Percentiles rank a stretch among this genome's conserved stretches.
These are phyloP conservation scores for Balanococcus diminutus DNA, from an alignment of 2,888 invertebrate genomes.

Conservation along the genomic window DNA sequence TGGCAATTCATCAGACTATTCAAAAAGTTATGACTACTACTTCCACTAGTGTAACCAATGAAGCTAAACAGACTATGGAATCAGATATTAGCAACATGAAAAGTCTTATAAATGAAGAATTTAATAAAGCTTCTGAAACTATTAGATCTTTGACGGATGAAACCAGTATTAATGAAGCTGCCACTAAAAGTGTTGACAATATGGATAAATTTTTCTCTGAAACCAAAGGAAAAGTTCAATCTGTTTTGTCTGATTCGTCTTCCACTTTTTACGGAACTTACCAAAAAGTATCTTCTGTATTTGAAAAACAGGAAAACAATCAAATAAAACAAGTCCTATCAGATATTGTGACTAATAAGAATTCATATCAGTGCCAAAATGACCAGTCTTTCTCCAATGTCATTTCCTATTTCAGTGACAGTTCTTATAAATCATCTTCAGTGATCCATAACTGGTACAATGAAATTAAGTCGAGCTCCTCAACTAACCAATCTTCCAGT, in stretches of 20 bases:
- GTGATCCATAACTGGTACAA: not conserved
- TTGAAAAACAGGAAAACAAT: not conserved
- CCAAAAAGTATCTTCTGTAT: not conserved
- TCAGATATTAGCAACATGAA: not conserved
- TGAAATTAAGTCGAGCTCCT: not conserved
- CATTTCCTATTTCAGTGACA: not conserved
- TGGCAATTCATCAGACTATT: not conserved
- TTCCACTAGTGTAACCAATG: not conserved
- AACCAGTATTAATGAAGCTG: not conserved
- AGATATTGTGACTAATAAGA: not conserved
- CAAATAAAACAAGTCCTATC: not conserved
- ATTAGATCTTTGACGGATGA: not conserved
- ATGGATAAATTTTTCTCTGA: slow-evolving; percentile 1
- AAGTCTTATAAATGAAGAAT: not conserved
- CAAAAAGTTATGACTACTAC: not conserved
- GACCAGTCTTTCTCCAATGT: not conserved
- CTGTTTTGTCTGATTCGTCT: not conserved
- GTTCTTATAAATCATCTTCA: not conserved
- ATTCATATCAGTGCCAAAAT: not conserved
- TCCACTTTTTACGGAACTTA: not conserved
- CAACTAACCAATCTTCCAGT: not conserved
- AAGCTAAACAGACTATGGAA: not conserved
- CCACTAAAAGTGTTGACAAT: not conserved
- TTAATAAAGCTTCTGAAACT: not conserved
- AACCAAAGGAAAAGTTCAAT: not conserved